These are phyloP conservation scores for Drosophila mulleri DNA, from an alignment of 2,888 invertebrate species.

Conservation along the genomic window DNA sequence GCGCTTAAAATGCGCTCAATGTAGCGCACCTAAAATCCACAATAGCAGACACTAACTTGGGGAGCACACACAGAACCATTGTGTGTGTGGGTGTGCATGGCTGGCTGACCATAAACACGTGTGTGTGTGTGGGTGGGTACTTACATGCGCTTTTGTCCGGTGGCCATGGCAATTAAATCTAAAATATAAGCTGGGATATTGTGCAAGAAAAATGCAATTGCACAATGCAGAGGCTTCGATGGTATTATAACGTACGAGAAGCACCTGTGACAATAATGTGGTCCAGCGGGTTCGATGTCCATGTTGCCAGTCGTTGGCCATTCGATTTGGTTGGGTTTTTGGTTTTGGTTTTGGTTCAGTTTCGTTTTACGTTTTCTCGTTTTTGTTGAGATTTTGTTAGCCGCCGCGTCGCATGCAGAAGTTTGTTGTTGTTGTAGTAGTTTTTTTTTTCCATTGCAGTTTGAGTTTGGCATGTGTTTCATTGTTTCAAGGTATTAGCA, in stretches of 20 bases:
- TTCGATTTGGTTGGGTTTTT: slow-evolving; percentile 73
- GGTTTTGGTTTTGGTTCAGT: slow-evolving; percentile 1
- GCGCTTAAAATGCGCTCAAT: slow-evolving; percentile 69
- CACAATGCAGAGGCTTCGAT: slow-evolving; percentile 84
- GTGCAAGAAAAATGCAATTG: slow-evolving; percentile 84
- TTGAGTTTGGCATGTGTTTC: slow-evolving; percentile 48
- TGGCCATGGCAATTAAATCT: slow-evolving; percentile 85
- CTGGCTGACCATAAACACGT: not conserved
- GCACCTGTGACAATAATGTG: slow-evolving; percentile 84
- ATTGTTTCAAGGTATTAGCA: slow-evolving; percentile 78
- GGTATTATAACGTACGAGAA: slow-evolving; percentile 85
- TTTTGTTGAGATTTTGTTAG: slow-evolving; percentile 43
- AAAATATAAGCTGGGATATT: slow-evolving; percentile 85
- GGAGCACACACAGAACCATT: slow-evolving; percentile 19
- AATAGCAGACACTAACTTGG: slow-evolving; percentile 53
- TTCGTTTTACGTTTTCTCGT: slow-evolving; percentile 18
- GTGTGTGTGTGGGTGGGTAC: slow-evolving; percentile 55
- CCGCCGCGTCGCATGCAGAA: slow-evolving; percentile 38
- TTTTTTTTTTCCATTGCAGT: slow-evolving; percentile 44
- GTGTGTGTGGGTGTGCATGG: slow-evolving; percentile 13
- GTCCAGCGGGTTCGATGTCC: slow-evolving; percentile 55
- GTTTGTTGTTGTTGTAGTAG: not conserved
- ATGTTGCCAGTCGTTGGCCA: slow-evolving; percentile 46
- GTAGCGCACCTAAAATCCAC: slow-evolving; percentile 60
- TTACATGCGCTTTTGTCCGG: slow-evolving; percentile 85